Conservation (phyloP, 2,113 vertebrate genomes). For the Oncorhynchus mykiss region DNA sequence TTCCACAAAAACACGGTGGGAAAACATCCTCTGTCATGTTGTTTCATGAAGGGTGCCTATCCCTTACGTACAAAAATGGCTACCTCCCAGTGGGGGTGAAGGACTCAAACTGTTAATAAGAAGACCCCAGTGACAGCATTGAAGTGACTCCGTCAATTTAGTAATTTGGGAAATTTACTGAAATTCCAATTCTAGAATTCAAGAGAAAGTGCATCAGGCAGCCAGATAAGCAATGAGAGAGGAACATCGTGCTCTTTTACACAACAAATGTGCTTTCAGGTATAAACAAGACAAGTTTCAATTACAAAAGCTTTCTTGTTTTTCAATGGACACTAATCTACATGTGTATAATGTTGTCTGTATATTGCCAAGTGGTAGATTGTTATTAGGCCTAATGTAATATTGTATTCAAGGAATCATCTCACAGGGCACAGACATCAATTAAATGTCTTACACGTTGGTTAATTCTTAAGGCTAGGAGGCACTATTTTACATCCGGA, state of each 20-base stretch:
- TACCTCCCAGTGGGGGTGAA: conserved; percentile 58
- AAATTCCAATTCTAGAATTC: no score
- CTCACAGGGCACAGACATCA: not conserved
- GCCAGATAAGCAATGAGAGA: not conserved
- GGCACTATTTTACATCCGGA: no score
- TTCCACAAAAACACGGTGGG: no score
- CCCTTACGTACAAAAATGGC: conserved; percentile 33
- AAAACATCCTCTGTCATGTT: no score
- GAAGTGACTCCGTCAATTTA: not conserved
- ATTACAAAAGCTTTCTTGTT: not conserved
- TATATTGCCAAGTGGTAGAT: conserved; percentile 14
- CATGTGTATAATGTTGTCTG: conserved; percentile 48
- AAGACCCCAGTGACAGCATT: conserved; percentile 13
- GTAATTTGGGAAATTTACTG: not conserved
- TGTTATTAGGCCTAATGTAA: conserved; percentile 12
- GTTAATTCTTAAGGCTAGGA: no score
- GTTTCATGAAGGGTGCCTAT: no score
- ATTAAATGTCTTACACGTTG: not conserved
- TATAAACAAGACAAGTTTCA: not conserved
- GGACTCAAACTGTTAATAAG: conserved; percentile 60
- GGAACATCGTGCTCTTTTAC: not conserved
- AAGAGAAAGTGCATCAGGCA: not conserved
- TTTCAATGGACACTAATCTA: conserved; percentile 12
- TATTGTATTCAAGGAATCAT: not conserved
- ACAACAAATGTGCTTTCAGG: not conserved